phyloP scores from a whole-genome alignment of 2,888 invertebrate genomes.

The Eupithecia tripunctaria region DNA sequence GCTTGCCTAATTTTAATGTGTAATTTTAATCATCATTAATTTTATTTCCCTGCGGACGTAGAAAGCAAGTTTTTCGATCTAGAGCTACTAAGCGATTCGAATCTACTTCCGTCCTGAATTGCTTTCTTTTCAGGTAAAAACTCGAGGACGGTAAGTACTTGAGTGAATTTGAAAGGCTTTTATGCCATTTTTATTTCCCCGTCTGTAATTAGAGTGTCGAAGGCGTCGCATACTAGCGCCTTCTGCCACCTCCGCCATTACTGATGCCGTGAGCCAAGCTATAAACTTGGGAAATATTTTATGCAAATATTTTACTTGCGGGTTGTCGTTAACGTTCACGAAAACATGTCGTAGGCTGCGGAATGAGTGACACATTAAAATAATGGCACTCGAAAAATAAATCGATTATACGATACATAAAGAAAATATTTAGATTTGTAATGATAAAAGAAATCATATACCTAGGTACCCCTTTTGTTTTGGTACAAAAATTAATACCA shows the following conservation, averaged over 20 bases:
- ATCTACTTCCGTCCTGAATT: constrained; percentile 37
- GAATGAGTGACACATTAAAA: constrained; percentile 25
- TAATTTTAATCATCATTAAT: not conserved
- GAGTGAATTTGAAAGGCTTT: constrained; percentile 65
- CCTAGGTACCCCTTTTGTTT: too few relatives aligned
- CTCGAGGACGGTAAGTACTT: constrained; percentile 42
- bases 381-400: not conserved
- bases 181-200: constrained; percentile 66
- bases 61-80: not conserved
- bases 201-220: constrained; percentile 71
- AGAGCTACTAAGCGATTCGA: constrained; percentile 33
- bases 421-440: not conserved
- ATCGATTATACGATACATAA: not conserved
- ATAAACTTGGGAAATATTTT: constrained; percentile 68
- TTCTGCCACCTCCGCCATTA: constrained; percentile 73
- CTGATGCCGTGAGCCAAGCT: constrained; percentile 74
- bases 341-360: constrained; percentile 32
- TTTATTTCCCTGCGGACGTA: not conserved
- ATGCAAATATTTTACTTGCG: constrained; percentile 63
- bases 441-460: not conserved
- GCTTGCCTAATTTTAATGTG: not conserved
- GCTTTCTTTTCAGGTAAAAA: constrained; percentile 42
- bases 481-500: too few relatives aligned
- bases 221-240: constrained; percentile 66
- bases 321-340: constrained; percentile 37